Conservation (phyloP, 2,113 vertebrate genomes). For the Corythaeola cristata region DNA sequence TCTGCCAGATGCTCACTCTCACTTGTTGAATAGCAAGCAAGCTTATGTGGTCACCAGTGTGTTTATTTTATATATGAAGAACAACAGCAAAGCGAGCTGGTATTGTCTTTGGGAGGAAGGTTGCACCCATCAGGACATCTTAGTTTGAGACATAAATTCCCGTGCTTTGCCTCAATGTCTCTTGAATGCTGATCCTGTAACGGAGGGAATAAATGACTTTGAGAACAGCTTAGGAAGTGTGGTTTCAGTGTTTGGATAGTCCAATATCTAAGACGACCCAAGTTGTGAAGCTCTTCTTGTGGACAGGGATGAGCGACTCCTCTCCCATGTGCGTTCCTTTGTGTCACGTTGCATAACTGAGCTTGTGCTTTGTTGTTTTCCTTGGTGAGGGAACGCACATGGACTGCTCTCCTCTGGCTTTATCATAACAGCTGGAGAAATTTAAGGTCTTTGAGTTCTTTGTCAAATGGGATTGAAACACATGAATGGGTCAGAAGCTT, state of each 20-base stretch:
- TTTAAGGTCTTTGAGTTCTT: not conserved
- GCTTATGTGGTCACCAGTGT: not conserved
- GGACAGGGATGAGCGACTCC: not conserved
- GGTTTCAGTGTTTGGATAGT: not conserved
- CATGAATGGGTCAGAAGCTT: not conserved
- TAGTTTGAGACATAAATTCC: not conserved
- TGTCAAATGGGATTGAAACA: not conserved
- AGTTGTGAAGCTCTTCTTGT: not conserved
- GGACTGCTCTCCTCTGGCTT: not conserved
- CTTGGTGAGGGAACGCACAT: fast-evolving
- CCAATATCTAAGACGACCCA: not conserved
- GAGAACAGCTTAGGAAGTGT: not conserved
- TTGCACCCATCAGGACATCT: not conserved
- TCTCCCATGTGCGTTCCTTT: not conserved
- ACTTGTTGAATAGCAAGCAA: not conserved
- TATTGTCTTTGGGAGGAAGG: not conserved
- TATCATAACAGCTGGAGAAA: not conserved
- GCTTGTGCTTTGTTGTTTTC: not conserved
- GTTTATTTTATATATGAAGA: not conserved
- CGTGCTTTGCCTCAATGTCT: not conserved
- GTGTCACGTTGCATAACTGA: not conserved
- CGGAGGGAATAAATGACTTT: not conserved
- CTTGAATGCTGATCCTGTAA: not conserved
- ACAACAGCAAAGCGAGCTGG: not conserved
- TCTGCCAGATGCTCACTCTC: not conserved